These are phyloP conservation scores for Callochromis pleurospilus DNA, from an alignment of 2,113 vertebrate species.

Conservation along the genomic window DNA sequence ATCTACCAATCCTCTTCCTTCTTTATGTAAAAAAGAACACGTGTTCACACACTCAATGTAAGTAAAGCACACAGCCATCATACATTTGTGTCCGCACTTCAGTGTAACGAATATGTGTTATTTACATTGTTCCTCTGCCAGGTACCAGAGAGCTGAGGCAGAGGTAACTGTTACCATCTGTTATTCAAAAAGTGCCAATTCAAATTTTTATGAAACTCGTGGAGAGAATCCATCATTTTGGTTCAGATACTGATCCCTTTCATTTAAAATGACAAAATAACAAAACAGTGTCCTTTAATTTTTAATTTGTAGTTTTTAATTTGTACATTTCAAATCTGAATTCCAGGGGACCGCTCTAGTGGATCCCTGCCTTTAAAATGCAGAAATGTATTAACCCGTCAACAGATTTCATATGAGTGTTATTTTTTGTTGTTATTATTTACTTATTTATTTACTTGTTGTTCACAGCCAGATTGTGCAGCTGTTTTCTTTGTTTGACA, in stretches of 20 bases:
- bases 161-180: neutral
- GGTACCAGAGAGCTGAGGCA: neutral
- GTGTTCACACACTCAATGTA: neutral
- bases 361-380: neutral
- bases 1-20: constrained; percentile 11
- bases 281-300: neutral
- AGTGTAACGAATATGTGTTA: neutral
- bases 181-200: neutral
- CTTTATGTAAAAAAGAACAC: neutral
- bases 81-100: neutral
- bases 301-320: neutral
- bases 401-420: neutral
- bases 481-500: neutral
- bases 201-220: neutral
- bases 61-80: neutral
- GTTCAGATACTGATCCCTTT: neutral
- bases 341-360: neutral
- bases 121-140: neutral
- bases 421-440: neutral
- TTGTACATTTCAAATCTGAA: neutral
- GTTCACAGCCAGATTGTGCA: neutral
- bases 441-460: neutral
- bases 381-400: neutral
- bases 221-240: neutral
- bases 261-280: neutral